A percentile compares a stretch with the other conserved stretches of the same genome.
Conservation (phyloP, 2,113 vertebrate genomes). For the Myiagra hebetior region DNA sequence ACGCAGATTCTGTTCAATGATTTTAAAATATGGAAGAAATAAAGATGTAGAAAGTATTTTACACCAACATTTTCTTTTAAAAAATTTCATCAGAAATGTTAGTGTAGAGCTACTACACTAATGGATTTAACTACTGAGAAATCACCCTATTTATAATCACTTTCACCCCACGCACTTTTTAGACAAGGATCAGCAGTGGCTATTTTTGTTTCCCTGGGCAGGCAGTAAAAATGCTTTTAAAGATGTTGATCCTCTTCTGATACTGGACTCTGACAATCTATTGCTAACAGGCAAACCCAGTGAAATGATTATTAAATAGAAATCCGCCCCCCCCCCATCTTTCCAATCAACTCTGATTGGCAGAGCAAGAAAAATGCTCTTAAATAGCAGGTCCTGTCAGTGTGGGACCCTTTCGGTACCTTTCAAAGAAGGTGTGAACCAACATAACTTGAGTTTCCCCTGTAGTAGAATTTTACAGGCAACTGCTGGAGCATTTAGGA, state of each 20-base stretch:
- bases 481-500: neutral
- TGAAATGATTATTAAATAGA: neutral
- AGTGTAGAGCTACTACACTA: accelerated
- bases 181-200: neutral
- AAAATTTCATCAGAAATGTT: neutral
- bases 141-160: neutral
- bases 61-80: neutral
- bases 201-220: neutral
- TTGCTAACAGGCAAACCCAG: neutral
- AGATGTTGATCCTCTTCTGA: neutral
- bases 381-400: neutral
- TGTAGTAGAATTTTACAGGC: neutral
- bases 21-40: neutral
- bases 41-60: neutral
- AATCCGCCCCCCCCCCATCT: neutral
- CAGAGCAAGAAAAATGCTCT: neutral
- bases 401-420: neutral
- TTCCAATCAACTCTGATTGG: neutral
- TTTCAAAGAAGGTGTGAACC: neutral
- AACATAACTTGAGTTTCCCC: neutral
- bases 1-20: neutral
- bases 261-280: accelerated
- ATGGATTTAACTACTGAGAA: neutral
- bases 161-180: neutral
- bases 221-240: neutral